Conservation (phyloP, 2,888 invertebrate species). For the Eupithecia subfuscata region DNA sequence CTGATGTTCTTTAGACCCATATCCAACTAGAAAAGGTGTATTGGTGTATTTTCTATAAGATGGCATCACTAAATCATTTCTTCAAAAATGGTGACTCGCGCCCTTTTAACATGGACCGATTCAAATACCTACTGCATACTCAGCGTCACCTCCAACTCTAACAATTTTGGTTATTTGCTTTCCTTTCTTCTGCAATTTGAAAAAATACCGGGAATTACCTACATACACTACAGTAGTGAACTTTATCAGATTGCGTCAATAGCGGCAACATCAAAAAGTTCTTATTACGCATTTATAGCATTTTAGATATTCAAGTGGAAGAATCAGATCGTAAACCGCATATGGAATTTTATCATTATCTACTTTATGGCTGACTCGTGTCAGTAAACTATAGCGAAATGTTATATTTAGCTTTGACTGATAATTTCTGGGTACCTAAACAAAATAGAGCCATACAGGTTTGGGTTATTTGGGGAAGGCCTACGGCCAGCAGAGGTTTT, state of each 20-base stretch:
- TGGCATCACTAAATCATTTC: too few relatives aligned
- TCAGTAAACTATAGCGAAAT: constrained; percentile 28
- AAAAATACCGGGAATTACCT: background rate
- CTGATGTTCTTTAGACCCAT: too few relatives aligned
- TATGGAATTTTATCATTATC: constrained; percentile 32
- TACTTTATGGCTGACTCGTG: constrained; percentile 28
- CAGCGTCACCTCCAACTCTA: background rate
- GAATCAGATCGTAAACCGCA: constrained; percentile 34
- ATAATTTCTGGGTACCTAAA: background rate
- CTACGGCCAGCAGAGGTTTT: background rate
- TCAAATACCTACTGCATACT: background rate
- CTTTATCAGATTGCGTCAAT: constrained; percentile 27
- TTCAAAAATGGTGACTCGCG: too few relatives aligned
- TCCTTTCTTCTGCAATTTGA: constrained; percentile 9
- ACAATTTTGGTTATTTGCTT: background rate
- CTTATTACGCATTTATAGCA: constrained; percentile 38
- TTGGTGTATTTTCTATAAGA: too few relatives aligned
- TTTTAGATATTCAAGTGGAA: constrained; percentile 29
- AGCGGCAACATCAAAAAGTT: constrained; percentile 38
- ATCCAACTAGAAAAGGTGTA: too few relatives aligned
- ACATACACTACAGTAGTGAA: background rate
- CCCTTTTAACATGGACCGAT: too few relatives aligned
- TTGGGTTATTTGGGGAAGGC: background rate
- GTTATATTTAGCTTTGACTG: background rate
- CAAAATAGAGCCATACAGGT: background rate